These are phyloP conservation scores for Grantiella picta DNA, from an alignment of 2,113 vertebrate genomes.

Conservation along the genomic window DNA sequence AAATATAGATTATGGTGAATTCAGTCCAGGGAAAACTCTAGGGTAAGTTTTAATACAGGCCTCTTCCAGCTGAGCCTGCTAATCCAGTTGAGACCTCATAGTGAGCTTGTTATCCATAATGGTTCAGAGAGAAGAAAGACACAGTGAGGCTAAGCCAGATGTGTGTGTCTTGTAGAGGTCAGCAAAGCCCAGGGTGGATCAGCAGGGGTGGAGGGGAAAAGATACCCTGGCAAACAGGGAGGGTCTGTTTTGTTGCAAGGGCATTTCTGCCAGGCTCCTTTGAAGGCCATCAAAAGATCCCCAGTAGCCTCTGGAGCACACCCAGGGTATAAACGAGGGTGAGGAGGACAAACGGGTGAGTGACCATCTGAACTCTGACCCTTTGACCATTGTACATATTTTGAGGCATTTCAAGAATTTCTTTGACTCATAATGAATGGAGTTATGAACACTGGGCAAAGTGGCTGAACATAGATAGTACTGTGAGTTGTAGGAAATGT, in stretches of 20 bases:
- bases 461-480: neutral
- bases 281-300: neutral
- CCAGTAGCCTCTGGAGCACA: neutral
- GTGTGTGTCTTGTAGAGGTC: neutral
- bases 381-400: neutral
- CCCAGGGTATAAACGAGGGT: neutral
- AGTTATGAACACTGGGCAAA: neutral
- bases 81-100: neutral
- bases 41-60: neutral
- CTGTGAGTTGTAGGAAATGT: neutral
- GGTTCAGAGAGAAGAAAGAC: neutral
- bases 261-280: neutral
- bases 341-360: neutral
- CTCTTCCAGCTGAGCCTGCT: neutral
- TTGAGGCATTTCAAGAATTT: conserved; percentile 16
- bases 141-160: neutral
- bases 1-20: neutral
- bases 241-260: neutral
- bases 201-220: neutral
- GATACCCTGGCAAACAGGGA: neutral
- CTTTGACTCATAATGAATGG: neutral
- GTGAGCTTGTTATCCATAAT: neutral
- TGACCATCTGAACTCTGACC: neutral
- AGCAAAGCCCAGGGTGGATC: neutral
- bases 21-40: neutral